Conservation (phyloP, 2,888 invertebrate genomes). For the Boloria euphrosyne region DNA sequence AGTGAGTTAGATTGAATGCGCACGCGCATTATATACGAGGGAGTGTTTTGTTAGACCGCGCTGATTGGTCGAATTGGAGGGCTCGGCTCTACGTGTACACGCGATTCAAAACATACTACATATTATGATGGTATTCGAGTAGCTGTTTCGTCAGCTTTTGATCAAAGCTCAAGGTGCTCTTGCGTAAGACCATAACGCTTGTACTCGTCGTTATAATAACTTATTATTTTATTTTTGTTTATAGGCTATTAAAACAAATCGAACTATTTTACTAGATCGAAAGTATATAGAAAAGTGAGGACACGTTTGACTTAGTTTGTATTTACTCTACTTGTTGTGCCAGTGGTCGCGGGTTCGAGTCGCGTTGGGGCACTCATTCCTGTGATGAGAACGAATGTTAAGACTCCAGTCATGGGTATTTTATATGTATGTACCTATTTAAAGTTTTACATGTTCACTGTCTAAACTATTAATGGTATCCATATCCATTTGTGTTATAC, state of each 20-base stretch:
- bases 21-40: constrained; percentile 65
- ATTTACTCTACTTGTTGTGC: no score
- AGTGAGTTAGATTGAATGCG: constrained; percentile 52
- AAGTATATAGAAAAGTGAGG: no score
- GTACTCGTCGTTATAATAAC: constrained; percentile 1
- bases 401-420: no score
- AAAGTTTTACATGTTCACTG: no score
- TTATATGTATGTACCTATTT: no score
- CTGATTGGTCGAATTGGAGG: constrained; percentile 72
- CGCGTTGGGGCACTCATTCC: no score
- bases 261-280: no score
- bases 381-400: no score
- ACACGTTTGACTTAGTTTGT: no score
- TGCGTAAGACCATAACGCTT: constrained; percentile 48
- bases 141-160: constrained; percentile 51
- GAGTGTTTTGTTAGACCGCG: constrained; percentile 57
- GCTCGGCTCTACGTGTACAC: constrained; percentile 58
- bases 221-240: constrained; percentile 4
- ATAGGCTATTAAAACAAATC: not conserved
- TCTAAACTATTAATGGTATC: no score
- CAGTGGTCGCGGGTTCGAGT: no score
- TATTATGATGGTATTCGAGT: constrained; percentile 17
- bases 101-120: constrained; percentile 12
- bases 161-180: constrained; percentile 57
- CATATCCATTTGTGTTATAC: no score